Evolutionary conservation across 2,797 vertebrate species (phyloP).

Genomic region (Dallia pectoralis): DNA sequence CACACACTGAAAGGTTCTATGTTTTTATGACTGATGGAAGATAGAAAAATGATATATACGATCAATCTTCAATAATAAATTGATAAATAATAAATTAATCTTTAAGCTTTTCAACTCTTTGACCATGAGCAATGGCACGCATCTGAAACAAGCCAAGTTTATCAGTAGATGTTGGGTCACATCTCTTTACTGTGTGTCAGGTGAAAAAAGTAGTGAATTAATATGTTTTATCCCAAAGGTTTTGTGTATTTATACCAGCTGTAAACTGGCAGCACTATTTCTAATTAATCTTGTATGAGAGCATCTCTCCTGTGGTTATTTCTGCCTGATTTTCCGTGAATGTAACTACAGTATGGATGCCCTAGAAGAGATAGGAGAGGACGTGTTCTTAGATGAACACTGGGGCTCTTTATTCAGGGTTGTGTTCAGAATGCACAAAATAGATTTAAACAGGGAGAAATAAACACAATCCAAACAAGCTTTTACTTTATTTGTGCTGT

Average conservation of each 20-base stretch:
- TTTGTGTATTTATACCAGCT: constrained; percentile 28
- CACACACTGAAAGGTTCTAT: background rate
- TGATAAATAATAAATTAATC: background rate
- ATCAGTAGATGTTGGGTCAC: background rate
- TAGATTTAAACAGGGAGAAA: background rate
- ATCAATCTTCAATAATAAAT: background rate
- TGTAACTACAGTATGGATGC: constrained; percentile 10
- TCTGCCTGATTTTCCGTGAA: constrained; percentile 13
- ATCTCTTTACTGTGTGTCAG: background rate
- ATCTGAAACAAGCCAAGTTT: constrained; percentile 3
- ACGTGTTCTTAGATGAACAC: background rate
- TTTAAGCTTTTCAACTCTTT: background rate
- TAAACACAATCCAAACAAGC: background rate
- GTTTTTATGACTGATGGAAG: background rate
- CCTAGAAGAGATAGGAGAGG: constrained; percentile 12
- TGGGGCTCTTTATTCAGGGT: background rate
- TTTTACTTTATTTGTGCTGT: background rate
- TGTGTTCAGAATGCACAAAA: too few relatives aligned
- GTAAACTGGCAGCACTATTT: constrained; percentile 15
- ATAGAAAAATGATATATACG: too few relatives aligned
- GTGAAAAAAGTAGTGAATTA: constrained; percentile 11
- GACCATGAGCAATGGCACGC: background rate
- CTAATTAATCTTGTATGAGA: constrained; percentile 36
- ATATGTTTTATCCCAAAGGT: constrained; percentile 7
- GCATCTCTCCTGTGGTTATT: constrained; percentile 17